Base-by-base conservation (phyloP, 2,113 vertebrate genomes). In the Hemibates koningsi region DNA sequence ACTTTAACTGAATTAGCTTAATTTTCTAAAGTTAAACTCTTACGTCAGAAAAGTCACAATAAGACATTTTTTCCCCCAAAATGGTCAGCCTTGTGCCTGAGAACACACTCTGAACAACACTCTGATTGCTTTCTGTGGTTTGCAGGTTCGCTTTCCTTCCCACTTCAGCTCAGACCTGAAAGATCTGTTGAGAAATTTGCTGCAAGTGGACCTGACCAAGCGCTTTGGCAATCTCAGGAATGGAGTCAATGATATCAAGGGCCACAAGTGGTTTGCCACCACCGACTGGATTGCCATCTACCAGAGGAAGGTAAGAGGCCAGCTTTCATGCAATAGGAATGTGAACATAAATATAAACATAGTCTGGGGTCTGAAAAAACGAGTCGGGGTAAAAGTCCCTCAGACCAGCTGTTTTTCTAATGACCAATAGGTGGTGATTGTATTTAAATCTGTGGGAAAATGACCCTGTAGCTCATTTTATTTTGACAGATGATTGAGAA, bases 201-300 rank as follows among this genome's bases (percentile, higher is more conserved):
- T 99, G 63, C 98, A 98, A 96, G 98, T 99, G 82, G 98, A 99
- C 92, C 97, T 99, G 91, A 99, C 98, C 91, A 99, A 98, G 94
- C 97, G 98, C 93, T 98, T 98, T 21, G 98, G 98, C 50, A 99
- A 99, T 96, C 97, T 99, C 92, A 97, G 98, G 96, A 98, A 99
- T 2, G 98, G 97, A 32, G 98, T 99, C 92, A 98, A 96, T 2
- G 98, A 99, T 96, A 99, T 99, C 96, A 99, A 99, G 95, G 97
- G 97, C 92, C 98, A 99, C 94, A 98, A 98, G 93, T 99, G 98
- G 98, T 98, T 99, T 83, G 97, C 97, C 91, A 98, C 98, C 50
- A 99, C 98, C 1, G 98, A 99, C 93, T 99, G 98, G 98, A 98
- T 99, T 4, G 97, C 98, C 92, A 97, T 99, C 95, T 99, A 99